Evolutionary conservation across 2,113 vertebrate species (phyloP).

Genomic region (Galemys pyrenaicus): DNA sequence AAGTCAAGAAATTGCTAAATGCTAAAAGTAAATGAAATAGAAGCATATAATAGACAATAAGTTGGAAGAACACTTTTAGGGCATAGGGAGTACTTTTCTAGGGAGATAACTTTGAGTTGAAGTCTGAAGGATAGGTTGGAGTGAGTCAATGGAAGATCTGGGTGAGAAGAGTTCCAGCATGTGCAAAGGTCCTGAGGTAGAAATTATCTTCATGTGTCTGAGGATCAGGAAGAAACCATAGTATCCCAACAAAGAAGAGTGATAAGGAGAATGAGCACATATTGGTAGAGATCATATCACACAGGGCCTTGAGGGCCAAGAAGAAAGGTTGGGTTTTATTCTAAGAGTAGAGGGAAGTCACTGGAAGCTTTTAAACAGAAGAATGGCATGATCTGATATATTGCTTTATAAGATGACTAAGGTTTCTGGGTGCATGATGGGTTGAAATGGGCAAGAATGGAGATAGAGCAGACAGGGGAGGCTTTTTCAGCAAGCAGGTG

Average conservation of each 20-base stretch:
- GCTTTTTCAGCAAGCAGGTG: not conserved
- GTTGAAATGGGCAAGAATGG: not conserved
- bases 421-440: not conserved
- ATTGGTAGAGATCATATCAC: not conserved
- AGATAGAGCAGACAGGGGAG: not conserved
- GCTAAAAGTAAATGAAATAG: not conserved
- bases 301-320: too few species aligned
- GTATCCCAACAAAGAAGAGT: not conserved
- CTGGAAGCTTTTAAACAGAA: not conserved
- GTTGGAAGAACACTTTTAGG: not conserved
- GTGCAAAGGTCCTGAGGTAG: not conserved
- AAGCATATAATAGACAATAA: fast-evolving
- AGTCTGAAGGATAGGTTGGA: not conserved
- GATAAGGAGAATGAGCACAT: not conserved
- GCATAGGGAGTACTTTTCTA: not conserved
- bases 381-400: not conserved
- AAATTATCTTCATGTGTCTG: too few species aligned
- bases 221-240: not conserved
- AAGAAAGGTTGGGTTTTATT: not conserved
- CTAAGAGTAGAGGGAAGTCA: not conserved
- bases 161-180: not conserved
- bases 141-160: not conserved
- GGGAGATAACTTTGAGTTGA: not conserved
- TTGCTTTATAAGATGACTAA: not conserved
- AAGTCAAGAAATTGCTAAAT: not conserved